A percentile compares a stretch with the other conserved stretches of the same genome.
Conservation (phyloP, 64 coral and sea anemone genomes). For the Pachyseris speciosa region DNA sequence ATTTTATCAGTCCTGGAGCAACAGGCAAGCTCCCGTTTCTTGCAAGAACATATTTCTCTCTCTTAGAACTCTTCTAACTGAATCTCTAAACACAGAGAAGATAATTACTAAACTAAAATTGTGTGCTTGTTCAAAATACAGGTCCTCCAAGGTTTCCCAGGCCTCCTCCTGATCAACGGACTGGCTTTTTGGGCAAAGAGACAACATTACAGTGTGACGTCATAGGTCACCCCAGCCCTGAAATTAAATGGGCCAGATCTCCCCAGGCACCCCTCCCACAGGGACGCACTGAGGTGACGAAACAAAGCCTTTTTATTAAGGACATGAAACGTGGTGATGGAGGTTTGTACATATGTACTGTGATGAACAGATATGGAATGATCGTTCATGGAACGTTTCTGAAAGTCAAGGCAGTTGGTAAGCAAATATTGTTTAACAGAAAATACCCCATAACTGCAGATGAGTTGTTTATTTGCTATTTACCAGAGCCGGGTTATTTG, state of each 20-base stretch:
- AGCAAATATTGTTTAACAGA: too few species aligned
- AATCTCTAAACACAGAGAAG: too few species aligned
- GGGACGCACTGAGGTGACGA: slow-evolving; percentile 1
- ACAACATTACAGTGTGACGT: slow-evolving; percentile 35
- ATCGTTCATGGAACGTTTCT: slow-evolving; percentile 30
- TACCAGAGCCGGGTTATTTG: too few species aligned
- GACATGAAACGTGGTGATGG: not conserved
- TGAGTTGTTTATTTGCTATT: too few species aligned
- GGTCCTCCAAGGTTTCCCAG: slow-evolving; percentile 39
- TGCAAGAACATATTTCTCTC: too few species aligned
- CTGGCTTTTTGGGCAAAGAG: not conserved
- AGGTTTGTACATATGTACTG: slow-evolving; percentile 48
- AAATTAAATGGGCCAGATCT: slow-evolving; percentile 27
- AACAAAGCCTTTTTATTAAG: slow-evolving; percentile 21
- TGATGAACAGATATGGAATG: slow-evolving; percentile 39
- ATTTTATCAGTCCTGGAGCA: too few species aligned
- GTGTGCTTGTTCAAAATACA: not conserved
- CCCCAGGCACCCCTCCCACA: slow-evolving; percentile 20
- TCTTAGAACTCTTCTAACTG: too few species aligned
- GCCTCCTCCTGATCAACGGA: not conserved
- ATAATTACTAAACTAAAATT: too few species aligned
- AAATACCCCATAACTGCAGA: too few species aligned
- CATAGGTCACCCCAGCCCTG: slow-evolving; percentile 32
- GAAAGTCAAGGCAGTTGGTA: not conserved
- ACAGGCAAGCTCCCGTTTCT: too few species aligned